A percentile compares a stretch with the other conserved stretches of the same genome.
Evolutionary conservation across 1,140 invertebrate genomes (phyloP).

Genomic region (Mycetomoellerius zeteki): DNA sequence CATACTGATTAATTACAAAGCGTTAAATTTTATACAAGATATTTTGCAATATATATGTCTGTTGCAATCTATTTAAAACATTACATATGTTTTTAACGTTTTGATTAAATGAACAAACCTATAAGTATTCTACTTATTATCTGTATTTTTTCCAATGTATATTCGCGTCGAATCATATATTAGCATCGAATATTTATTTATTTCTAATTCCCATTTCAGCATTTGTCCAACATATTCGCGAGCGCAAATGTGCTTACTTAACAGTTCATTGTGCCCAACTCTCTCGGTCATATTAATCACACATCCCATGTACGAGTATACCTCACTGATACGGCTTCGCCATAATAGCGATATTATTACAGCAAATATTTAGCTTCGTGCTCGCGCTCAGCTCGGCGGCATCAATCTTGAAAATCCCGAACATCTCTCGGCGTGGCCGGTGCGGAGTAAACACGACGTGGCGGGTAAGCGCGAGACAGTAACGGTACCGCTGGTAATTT

Average conservation of each 20-base stretch:
- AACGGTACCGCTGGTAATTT: conserved; percentile 72
- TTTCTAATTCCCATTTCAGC: background rate
- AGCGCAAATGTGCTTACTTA: conserved; percentile 43
- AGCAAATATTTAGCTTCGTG: conserved; percentile 58
- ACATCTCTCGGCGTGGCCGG: conserved; percentile 50
- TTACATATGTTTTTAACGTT: background rate
- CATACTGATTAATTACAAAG: conserved; percentile 6
- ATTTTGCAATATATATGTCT: background rate
- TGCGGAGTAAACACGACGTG: conserved; percentile 61
- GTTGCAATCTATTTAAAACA: background rate
- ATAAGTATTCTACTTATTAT: background rate
- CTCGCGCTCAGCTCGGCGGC: conserved; percentile 35
- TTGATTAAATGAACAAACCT: background rate
- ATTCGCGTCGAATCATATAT: background rate
- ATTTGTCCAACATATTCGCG: background rate
- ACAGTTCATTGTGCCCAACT: conserved; percentile 44
- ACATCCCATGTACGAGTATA: conserved; percentile 27
- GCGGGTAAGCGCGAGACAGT: conserved; percentile 63
- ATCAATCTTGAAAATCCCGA: conserved; percentile 59
- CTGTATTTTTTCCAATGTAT: too few species aligned
- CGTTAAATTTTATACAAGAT: background rate
- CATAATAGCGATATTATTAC: conserved; percentile 62
- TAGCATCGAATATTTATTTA: conserved; percentile 14
- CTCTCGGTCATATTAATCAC: conserved; percentile 51
- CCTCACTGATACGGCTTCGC: conserved; percentile 21